These are phyloP conservation scores for Lathronympha strigana DNA, from an alignment of 2,888 invertebrate species.

Conservation along the genomic window DNA sequence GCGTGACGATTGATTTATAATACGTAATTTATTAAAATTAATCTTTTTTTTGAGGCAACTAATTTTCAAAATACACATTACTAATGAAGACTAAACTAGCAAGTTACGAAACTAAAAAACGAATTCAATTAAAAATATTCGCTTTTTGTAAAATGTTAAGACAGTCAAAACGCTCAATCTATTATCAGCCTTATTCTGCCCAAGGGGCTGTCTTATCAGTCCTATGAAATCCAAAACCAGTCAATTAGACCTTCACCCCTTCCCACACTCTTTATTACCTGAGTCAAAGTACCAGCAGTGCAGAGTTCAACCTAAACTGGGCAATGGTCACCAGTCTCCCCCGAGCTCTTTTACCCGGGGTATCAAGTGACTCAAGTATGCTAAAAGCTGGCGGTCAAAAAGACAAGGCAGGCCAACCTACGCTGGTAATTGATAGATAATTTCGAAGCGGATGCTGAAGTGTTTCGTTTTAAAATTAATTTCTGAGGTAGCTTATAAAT, in stretches of 20 bases:
- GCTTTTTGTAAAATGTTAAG: too few relatives aligned
- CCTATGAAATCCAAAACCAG: constrained; percentile 51
- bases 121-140: too few relatives aligned
- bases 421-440: neutral
- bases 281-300: constrained; percentile 35
- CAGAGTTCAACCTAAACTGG: constrained; percentile 50
- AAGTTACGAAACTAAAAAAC: too few relatives aligned
- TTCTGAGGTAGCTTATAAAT: neutral
- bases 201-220: constrained; percentile 55
- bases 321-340: constrained; percentile 9
- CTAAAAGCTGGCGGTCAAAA: neutral
- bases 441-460: neutral
- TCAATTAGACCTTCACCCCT: constrained; percentile 47
- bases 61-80: too few relatives aligned
- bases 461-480: neutral
- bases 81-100: too few relatives aligned
- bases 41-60: too few relatives aligned
- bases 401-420: neutral
- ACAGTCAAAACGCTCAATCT: constrained; percentile 46
- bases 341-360: neutral
- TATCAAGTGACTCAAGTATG: neutral
- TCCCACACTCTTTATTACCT: constrained; percentile 39
- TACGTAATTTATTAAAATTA: too few relatives aligned
- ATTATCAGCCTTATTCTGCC: constrained; percentile 59
- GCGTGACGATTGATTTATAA: too few relatives aligned